Percentiles rank a stretch among this genome's conserved stretches.
These are phyloP conservation scores for Alcedo quadribrachys DNA, from an alignment of 2,797 vertebrate genomes.

Conservation along the genomic window DNA sequence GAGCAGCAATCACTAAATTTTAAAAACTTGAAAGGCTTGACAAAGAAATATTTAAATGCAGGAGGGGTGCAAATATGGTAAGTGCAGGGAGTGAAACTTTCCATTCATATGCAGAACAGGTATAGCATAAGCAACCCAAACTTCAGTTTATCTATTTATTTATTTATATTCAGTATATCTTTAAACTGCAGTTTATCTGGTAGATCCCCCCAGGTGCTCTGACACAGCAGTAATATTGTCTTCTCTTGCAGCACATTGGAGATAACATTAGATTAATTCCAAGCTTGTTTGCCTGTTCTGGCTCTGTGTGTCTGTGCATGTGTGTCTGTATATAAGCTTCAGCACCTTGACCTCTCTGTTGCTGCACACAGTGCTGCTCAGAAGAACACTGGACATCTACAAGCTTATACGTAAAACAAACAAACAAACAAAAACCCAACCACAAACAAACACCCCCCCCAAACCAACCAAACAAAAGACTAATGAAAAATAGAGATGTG, in stretches of 20 bases:
- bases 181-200: background rate
- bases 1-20: background rate
- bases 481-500: background rate
- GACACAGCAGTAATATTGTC: background rate
- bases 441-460: background rate
- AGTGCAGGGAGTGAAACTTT: background rate
- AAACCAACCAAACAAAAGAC: too few species aligned
- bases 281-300: background rate
- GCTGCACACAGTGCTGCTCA: background rate
- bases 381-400: background rate
- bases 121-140: background rate
- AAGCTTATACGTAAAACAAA: background rate
- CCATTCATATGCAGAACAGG: constrained; percentile 37
- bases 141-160: background rate
- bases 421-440: background rate
- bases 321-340: background rate
- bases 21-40: background rate
- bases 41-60: constrained; percentile 17
- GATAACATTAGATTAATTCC: background rate
- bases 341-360: background rate
- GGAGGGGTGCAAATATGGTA: background rate
- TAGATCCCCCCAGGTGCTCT: background rate
- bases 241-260: background rate
- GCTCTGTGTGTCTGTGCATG: background rate
- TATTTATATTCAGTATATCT: background rate